Conservation (phyloP, 2,888 invertebrate genomes). For the Diarsia rubi region DNA sequence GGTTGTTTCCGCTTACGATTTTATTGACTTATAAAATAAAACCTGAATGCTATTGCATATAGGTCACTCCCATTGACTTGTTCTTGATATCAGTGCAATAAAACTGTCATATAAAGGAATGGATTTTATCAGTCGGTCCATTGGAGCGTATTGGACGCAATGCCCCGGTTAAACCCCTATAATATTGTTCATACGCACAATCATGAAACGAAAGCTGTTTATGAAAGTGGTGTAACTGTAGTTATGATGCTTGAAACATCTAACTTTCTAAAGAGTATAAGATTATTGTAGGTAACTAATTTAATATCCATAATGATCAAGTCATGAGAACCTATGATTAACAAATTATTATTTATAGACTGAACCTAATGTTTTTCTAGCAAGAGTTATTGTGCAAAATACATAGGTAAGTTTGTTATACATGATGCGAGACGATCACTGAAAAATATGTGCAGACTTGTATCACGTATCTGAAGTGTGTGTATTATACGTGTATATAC, state of each 20-base stretch:
- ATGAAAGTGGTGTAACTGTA: neutral
- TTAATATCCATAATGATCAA: constrained; percentile 14
- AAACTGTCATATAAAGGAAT: constrained; percentile 16
- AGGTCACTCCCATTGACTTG: constrained; percentile 38
- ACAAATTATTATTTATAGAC: constrained; percentile 30
- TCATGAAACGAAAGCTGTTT: neutral
- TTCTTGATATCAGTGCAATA: constrained; percentile 36
- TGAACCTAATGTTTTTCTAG: constrained; percentile 32
- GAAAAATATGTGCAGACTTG: constrained; percentile 64
- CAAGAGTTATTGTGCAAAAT: constrained; percentile 2
- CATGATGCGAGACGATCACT: constrained; percentile 26
- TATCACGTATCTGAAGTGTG: constrained; percentile 64
- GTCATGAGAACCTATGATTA: constrained; percentile 5
- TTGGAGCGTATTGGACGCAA: constrained; percentile 11
- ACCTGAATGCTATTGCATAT: constrained; percentile 38
- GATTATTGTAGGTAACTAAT: neutral
- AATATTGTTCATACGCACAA: constrained; percentile 11
- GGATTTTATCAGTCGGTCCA: constrained; percentile 12
- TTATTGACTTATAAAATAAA: constrained; percentile 64
- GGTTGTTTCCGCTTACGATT: constrained; percentile 64
- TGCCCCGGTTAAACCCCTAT: neutral
- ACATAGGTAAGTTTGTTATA: neutral
- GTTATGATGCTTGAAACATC: neutral
- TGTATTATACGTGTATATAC: constrained; percentile 34
- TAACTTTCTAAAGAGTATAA: neutral